A percentile compares a stretch with the other conserved stretches of the same genome.
Conservation (phyloP, 1,140 invertebrate genomes). For the Sinonovacula constricta region DNA sequence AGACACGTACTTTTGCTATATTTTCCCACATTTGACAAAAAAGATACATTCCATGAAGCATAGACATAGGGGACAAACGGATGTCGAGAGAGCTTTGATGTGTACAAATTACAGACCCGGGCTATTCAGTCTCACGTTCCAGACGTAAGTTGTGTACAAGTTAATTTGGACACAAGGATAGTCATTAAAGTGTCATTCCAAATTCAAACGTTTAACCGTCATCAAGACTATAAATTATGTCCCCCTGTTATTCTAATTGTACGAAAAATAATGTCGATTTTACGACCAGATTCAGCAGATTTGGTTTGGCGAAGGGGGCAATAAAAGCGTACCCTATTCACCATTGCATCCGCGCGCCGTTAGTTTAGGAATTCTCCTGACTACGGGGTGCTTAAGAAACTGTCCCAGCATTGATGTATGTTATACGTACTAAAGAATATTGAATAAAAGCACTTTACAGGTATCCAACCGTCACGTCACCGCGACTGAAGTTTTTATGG, state of each 20-base stretch:
- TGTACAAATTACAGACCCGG: neutral
- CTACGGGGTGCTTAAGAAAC: constrained; percentile 19
- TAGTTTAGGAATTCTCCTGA: constrained; percentile 40
- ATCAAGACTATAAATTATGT: constrained; percentile 48
- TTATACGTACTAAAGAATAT: constrained; percentile 11
- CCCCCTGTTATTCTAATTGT: constrained; percentile 41
- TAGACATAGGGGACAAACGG: too few relatives aligned
- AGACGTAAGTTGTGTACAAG: neutral
- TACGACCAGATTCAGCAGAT: constrained; percentile 11
- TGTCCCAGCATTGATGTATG: constrained; percentile 27
- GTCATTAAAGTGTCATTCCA: constrained; percentile 51
- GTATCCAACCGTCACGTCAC: constrained; percentile 25
- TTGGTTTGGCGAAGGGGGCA: constrained; percentile 15
- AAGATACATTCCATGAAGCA: too few relatives aligned
- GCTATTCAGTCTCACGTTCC: neutral
- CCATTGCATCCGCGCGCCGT: constrained; percentile 10
- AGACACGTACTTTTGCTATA: too few relatives aligned
- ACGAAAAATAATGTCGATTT: constrained; percentile 38
- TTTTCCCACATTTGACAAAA: too few relatives aligned
- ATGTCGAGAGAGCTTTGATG: neutral
- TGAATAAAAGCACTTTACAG: constrained; percentile 32
- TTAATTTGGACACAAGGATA: constrained; percentile 23
- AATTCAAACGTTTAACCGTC: constrained; percentile 48
- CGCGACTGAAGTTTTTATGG: constrained; percentile 47
- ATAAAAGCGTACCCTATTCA: constrained; percentile 46